phyloP scores from a whole-genome alignment of 2,113 vertebrate genomes.

The Leptodactylus fuscus region DNA sequence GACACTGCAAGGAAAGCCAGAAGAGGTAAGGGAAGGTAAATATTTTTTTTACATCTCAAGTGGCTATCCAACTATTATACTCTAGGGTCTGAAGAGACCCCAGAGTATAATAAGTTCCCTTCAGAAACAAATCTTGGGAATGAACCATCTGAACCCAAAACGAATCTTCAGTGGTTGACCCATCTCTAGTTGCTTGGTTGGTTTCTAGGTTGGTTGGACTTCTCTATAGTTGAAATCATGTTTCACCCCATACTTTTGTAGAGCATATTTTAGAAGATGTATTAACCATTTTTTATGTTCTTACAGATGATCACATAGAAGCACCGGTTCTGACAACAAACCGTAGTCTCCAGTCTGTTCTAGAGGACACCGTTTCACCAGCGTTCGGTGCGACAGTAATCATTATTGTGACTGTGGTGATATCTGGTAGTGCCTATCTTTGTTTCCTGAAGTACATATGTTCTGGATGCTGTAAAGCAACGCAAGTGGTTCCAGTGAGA shows the following conservation, averaged over 20 bases:
- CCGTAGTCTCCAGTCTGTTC: conserved; percentile 64
- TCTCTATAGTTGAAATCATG: neutral
- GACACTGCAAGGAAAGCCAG: too few relatives aligned
- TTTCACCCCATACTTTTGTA: neutral
- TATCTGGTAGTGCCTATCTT: conserved; percentile 70
- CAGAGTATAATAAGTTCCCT: too few relatives aligned
- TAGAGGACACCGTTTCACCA: conserved; percentile 66
- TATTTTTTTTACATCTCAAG: too few relatives aligned
- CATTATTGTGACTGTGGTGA: conserved; percentile 68
- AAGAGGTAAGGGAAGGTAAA: too few relatives aligned
- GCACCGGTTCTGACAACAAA: conserved; percentile 50
- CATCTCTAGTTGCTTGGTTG: too few relatives aligned
- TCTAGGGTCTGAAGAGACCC: too few relatives aligned
- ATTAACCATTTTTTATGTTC: neutral
- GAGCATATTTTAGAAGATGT: neutral
- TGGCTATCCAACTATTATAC: too few relatives aligned
- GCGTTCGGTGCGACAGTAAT: conserved; percentile 73
- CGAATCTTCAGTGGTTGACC: too few relatives aligned
- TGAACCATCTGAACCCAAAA: too few relatives aligned
- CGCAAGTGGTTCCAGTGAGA: conserved; percentile 68
- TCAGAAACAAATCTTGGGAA: too few relatives aligned
- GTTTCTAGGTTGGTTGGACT: too few relatives aligned
- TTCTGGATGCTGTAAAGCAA: conserved; percentile 72
- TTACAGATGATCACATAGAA: conserved; percentile 58
- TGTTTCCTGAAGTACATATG: conserved; percentile 79